Percentiles rank a stretch among this genome's conserved stretches.
These are phyloP conservation scores for Drosophila falleni DNA, from an alignment of 2,888 invertebrate genomes.

Conservation along the genomic window DNA sequence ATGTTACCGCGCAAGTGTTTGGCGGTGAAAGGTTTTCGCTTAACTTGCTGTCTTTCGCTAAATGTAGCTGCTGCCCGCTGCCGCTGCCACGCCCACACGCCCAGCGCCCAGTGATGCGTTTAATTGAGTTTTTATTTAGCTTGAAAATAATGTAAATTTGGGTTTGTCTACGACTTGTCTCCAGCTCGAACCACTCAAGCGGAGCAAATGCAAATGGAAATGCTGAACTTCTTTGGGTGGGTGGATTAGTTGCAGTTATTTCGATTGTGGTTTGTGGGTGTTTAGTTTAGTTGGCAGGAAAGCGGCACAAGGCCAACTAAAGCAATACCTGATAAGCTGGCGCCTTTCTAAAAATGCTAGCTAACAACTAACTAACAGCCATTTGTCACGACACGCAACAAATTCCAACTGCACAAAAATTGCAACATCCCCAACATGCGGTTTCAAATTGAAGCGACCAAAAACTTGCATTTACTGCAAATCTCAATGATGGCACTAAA, in stretches of 20 bases:
- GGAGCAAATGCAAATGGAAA: neutral
- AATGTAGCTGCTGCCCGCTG: constrained; percentile 22
- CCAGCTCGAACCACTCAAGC: neutral
- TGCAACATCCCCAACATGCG: constrained; percentile 47
- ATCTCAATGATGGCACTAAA: constrained; percentile 37
- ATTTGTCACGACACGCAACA: constrained; percentile 67
- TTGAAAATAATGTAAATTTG: constrained; percentile 19
- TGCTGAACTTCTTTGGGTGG: constrained; percentile 10
- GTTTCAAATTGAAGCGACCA: constrained; percentile 35
- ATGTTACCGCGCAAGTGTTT: constrained; percentile 15
- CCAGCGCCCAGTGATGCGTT: constrained; percentile 68
- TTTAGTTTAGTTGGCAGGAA: constrained; percentile 13
- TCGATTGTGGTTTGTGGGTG: neutral
- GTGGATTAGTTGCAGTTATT: neutral
- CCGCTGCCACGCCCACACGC: constrained; percentile 62
- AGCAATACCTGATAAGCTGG: constrained; percentile 46
- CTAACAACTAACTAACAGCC: constrained; percentile 49
- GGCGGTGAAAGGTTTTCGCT: constrained; percentile 64
- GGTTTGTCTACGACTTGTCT: constrained; percentile 2
- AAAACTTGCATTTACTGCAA: constrained; percentile 49
- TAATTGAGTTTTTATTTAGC: constrained; percentile 58
- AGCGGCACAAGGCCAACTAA: constrained; percentile 57
- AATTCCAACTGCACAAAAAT: constrained; percentile 37
- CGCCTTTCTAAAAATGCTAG: constrained; percentile 63
- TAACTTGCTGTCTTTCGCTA: constrained; percentile 55